phyloP scores from a whole-genome alignment of 2,888 invertebrate species.

The Tetranychus truncatus region DNA sequence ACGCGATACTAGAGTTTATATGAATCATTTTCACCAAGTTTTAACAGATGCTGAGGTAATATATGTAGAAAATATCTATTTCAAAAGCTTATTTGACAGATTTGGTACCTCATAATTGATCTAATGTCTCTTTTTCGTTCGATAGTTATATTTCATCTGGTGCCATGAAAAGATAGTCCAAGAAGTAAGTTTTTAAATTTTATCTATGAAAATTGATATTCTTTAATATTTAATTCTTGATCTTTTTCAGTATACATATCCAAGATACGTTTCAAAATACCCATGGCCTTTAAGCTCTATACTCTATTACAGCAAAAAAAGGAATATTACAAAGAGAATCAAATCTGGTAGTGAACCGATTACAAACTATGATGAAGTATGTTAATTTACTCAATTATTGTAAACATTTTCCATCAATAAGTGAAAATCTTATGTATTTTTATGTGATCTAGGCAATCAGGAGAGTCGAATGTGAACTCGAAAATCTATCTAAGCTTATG shows the following conservation, averaged over 20 bases:
- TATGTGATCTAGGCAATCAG: not conserved
- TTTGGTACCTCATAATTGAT: not conserved
- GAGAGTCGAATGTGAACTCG: not conserved
- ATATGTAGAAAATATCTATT: not conserved
- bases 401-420: not conserved
- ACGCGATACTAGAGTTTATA: not conserved
- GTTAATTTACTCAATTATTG: not conserved
- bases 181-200: slow-evolving; percentile 32
- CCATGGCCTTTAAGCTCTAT: slow-evolving; percentile 76
- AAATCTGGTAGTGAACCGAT: not conserved
- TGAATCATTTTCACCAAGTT: not conserved
- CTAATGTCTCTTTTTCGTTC: not conserved
- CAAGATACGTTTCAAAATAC: slow-evolving; percentile 68
- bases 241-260: slow-evolving; percentile 46
- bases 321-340: slow-evolving; percentile 40
- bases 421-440: not conserved
- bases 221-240: not conserved
- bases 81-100: not conserved
- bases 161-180: slow-evolving; percentile 56
- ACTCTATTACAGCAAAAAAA: slow-evolving; percentile 56
- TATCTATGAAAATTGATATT: not conserved
- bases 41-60: not conserved
- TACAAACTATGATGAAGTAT: not conserved
- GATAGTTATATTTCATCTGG: slow-evolving; percentile 67
- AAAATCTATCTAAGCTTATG: slow-evolving; percentile 52